phyloP scores from a whole-genome alignment of 2,797 vertebrate genomes.

The Coccyzus lansbergi region DNA sequence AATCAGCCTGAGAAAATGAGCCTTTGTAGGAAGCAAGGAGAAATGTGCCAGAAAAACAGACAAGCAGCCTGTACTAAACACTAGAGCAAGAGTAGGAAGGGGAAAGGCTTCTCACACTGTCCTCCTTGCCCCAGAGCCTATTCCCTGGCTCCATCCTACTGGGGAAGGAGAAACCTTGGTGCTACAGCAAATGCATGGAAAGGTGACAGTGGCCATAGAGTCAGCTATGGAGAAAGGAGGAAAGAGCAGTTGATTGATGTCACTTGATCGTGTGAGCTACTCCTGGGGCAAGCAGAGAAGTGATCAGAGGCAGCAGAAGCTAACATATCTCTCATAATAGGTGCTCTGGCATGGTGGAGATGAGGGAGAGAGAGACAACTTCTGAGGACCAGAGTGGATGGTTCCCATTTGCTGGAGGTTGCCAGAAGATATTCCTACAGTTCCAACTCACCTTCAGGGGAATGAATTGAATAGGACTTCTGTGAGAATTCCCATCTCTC shows the following conservation, averaged over 20 bases:
- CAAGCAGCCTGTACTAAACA: not conserved
- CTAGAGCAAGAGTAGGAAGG: not conserved
- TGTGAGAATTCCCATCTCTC: not conserved
- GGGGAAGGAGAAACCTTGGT: not conserved
- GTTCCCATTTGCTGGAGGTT: not conserved
- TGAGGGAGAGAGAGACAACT: accelerated
- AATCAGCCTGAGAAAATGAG: slow-evolving; percentile 57
- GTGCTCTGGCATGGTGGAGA: not conserved
- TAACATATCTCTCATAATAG: not conserved
- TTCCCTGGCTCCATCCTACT: not conserved
- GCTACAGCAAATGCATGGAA: not conserved
- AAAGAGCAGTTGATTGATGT: not conserved
- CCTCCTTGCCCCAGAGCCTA: not conserved
- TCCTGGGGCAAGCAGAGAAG: not conserved
- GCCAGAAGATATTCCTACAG: not conserved
- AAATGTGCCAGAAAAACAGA: slow-evolving; percentile 27
- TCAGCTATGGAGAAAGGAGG: not conserved
- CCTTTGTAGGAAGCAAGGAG: slow-evolving; percentile 32
- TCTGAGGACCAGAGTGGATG: not conserved
- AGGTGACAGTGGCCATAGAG: not conserved
- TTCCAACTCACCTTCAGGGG: not conserved
- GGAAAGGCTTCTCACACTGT: not conserved
- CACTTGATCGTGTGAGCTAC: not conserved
- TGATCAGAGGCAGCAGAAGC: not conserved
- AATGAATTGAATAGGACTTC: not conserved